A percentile compares a stretch with the other conserved stretches of the same genome.
These are phyloP conservation scores for Mesoclemmys tuberculata DNA, from an alignment of 2,113 vertebrate genomes.

Conservation along the genomic window DNA sequence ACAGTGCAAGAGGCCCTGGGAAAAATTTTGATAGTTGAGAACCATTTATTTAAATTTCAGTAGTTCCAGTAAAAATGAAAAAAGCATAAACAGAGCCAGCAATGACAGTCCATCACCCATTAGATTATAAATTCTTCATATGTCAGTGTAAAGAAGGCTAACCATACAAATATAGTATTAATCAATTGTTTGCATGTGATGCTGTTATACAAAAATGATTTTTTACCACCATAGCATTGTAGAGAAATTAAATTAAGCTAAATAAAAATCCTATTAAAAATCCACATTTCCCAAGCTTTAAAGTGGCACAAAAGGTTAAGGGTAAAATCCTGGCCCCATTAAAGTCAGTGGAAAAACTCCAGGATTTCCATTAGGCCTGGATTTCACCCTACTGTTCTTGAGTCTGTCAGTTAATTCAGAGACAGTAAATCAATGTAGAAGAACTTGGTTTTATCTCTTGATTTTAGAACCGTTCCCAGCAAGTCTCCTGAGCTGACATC, in stretches of 20 bases:
- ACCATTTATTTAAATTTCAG: not conserved
- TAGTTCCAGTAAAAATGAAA: not conserved
- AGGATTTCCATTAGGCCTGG: not conserved
- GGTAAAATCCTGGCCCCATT: not conserved
- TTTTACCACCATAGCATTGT: not conserved
- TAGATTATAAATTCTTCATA: not conserved
- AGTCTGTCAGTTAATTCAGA: not conserved
- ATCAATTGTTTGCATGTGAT: not conserved
- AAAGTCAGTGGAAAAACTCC: not conserved
- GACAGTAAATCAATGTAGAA: not conserved
- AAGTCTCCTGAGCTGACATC: not conserved
- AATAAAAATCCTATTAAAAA: not conserved
- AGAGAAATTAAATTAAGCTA: not conserved
- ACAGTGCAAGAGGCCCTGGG: rapidly evolving
- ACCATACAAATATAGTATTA: not conserved
- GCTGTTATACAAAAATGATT: not conserved
- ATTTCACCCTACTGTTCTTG: not conserved
- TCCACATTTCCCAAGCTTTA: not conserved
- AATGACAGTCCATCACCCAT: rapidly evolving
- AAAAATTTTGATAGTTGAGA: not conserved
- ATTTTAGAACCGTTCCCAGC: not conserved
- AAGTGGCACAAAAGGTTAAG: not conserved
- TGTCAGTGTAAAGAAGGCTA: not conserved
- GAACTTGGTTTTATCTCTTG: not conserved
- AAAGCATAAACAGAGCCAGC: not conserved